Evolutionary conservation across 2,888 invertebrate species (phyloP).

Genomic region (Drosophila cognata): DNA sequence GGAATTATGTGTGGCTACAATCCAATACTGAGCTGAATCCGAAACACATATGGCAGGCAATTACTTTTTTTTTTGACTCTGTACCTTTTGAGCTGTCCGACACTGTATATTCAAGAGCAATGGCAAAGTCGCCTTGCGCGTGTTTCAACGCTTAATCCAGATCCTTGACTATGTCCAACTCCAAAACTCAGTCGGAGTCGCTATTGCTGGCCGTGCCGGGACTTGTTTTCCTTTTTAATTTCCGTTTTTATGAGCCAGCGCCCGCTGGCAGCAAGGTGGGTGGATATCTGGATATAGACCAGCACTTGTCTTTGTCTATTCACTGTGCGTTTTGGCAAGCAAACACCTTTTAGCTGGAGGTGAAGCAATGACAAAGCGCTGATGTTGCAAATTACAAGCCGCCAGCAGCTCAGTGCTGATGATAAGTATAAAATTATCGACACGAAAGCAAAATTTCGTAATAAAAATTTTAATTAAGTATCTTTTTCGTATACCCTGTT

Average conservation of each 20-base stretch:
- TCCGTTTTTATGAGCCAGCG: slow-evolving; percentile 69
- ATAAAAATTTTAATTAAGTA: slow-evolving; percentile 79
- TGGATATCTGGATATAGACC: neutral
- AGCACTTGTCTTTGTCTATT: slow-evolving; percentile 35
- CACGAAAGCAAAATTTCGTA: slow-evolving; percentile 76
- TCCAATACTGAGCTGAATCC: no score
- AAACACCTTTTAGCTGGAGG: slow-evolving; percentile 24
- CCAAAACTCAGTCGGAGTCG: slow-evolving; percentile 15
- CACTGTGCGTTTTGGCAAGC: slow-evolving; percentile 33
- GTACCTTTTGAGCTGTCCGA: no score
- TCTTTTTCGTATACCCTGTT: slow-evolving; percentile 37
- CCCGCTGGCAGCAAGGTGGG: slow-evolving; percentile 12
- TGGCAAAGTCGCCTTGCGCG: slow-evolving; percentile 19
- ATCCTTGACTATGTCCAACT: slow-evolving; percentile 8
- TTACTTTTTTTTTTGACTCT: no score
- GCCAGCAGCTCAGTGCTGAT: slow-evolving; percentile 53
- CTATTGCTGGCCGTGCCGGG: slow-evolving; percentile 27
- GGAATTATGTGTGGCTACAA: no score
- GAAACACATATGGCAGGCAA: no score
- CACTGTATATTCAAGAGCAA: slow-evolving; percentile 5
- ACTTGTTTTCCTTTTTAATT: slow-evolving; percentile 77
- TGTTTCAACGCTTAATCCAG: slow-evolving; percentile 17
- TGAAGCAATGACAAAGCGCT: slow-evolving; percentile 48
- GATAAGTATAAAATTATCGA: slow-evolving; percentile 80
- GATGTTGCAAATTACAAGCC: slow-evolving; percentile 76